These are phyloP conservation scores for Theonella swinhoei DNA, from an alignment of 37 sponge, comb jelly and placozoan genomes.

Conservation along the genomic window DNA sequence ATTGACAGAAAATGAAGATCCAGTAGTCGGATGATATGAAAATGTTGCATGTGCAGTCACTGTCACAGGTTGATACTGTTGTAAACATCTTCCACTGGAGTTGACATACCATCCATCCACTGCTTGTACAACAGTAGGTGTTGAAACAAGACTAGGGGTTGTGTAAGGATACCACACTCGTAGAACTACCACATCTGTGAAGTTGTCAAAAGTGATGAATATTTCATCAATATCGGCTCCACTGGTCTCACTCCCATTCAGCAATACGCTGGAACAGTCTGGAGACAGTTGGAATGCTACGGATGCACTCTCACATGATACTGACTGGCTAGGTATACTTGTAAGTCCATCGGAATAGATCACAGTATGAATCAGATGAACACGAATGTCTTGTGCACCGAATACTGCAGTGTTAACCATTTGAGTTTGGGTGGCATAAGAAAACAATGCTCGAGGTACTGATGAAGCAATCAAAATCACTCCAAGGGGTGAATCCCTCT, in stretches of 20 bases:
- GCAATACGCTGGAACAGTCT: constrained; percentile 30
- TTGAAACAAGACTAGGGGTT: background rate
- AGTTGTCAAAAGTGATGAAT: constrained; percentile 3
- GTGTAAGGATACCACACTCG: constrained; percentile 73
- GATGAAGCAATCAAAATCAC: constrained; percentile 22
- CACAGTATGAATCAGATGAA: constrained; percentile 6
- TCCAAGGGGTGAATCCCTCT: constrained; percentile 16
- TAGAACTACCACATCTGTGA: constrained; percentile 8
- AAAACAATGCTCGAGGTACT: constrained; percentile 50
- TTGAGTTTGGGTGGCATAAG: constrained; percentile 68
- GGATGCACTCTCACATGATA: constrained; percentile 24
- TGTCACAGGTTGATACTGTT: constrained; percentile 50
- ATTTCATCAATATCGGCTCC: constrained; percentile 32
- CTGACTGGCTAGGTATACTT: background rate
- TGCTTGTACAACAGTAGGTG: constrained; percentile 19
- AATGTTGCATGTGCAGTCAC: constrained; percentile 43
- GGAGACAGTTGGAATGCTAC: constrained; percentile 30
- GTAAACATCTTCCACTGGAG: constrained; percentile 24
- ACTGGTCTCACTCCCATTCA: constrained; percentile 53
- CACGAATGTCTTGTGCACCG: constrained; percentile 4
- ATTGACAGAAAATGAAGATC: constrained; percentile 27
- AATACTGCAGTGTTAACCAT: constrained; percentile 81
- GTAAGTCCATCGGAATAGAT: constrained; percentile 17
- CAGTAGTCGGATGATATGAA: constrained; percentile 21
- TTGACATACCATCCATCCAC: constrained; percentile 45